Evolutionary conservation across 64 coral and sea anemone genomes (phyloP).

Genomic region (Porites lutea): DNA sequence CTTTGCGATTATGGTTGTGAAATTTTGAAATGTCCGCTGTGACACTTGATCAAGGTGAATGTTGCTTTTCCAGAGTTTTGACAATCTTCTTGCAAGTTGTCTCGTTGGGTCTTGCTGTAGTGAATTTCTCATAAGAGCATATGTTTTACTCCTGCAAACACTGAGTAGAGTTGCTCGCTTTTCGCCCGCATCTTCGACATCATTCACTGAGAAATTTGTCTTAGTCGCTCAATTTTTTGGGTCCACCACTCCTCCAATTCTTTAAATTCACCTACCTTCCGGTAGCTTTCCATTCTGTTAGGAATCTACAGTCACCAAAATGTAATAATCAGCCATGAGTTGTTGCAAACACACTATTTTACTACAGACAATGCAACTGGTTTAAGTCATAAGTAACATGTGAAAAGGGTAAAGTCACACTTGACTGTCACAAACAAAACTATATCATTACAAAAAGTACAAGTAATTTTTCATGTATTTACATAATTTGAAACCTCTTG

Average conservation of each 20-base stretch:
- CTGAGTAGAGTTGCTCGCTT: constrained; percentile 54
- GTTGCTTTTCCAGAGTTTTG: constrained; percentile 18
- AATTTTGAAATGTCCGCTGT: constrained; percentile 39
- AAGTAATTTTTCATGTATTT: too few species aligned
- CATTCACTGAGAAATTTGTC: constrained; percentile 76
- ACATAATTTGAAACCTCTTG: too few species aligned
- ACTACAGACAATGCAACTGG: too few species aligned
- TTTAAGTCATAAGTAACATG: too few species aligned
- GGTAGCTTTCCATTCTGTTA: constrained; percentile 45
- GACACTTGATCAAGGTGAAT: constrained; percentile 10
- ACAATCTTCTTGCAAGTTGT: constrained; percentile 16
- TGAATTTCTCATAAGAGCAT: constrained; percentile 5
- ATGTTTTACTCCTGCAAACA: constrained; percentile 14
- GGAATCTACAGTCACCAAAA: constrained; percentile 35
- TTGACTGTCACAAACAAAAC: too few species aligned
- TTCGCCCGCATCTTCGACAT: constrained; percentile 18
- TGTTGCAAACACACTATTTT: neutral
- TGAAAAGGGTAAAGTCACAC: too few species aligned
- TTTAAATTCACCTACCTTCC: constrained; percentile 53
- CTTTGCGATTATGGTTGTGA: constrained; percentile 20
- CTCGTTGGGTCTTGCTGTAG: constrained; percentile 19
- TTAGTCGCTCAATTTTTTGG: constrained; percentile 49
- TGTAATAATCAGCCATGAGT: constrained; percentile 36
- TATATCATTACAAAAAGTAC: too few species aligned
- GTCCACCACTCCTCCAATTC: constrained; percentile 59